phyloP scores from a whole-genome alignment of 2,888 invertebrate genomes.

The Aethes cnicana region DNA sequence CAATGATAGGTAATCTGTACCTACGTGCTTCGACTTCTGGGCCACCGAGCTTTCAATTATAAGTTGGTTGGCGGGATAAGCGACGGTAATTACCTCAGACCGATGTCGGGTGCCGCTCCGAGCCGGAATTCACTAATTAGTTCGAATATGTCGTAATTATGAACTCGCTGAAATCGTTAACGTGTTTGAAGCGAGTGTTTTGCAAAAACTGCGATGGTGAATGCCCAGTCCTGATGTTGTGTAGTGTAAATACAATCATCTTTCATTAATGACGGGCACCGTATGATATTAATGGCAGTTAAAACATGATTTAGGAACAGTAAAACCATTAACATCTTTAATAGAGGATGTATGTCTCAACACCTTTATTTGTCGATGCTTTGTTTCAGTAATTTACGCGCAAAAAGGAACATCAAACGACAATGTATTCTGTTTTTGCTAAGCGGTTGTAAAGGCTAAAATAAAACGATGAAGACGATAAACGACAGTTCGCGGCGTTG shows the following conservation, averaged over 20 bases:
- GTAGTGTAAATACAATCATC: conserved; percentile 15
- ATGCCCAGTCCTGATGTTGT: conserved; percentile 34
- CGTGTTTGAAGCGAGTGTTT: conserved; percentile 45
- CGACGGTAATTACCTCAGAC: conserved; percentile 68
- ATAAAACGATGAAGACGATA: conserved; percentile 38
- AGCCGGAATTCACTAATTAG: conserved; percentile 53
- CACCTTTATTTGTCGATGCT: neutral
- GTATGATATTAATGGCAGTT: conserved; percentile 10
- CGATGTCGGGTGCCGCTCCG: conserved; percentile 47
- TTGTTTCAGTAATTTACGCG: neutral
- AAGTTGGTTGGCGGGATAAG: conserved; percentile 70
- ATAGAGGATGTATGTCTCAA: conserved; percentile 2
- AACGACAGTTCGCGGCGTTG: conserved; percentile 51
- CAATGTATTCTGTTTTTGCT: conserved; percentile 22
- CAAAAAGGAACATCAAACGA: conserved; percentile 19
- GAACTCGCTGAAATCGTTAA: conserved; percentile 54
- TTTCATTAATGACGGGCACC: conserved; percentile 15
- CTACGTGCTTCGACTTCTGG: conserved; percentile 70
- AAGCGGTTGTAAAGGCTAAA: conserved; percentile 9
- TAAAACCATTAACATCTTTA: conserved; percentile 14
- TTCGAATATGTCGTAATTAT: conserved; percentile 63
- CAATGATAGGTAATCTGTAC: conserved; percentile 79
- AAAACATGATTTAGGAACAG: conserved; percentile 13
- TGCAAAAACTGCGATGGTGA: conserved; percentile 39
- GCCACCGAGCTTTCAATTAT: conserved; percentile 76